Evolutionary conservation across 2,797 vertebrate genomes (phyloP).

Genomic region (Melanotaenia trifasciata): DNA sequence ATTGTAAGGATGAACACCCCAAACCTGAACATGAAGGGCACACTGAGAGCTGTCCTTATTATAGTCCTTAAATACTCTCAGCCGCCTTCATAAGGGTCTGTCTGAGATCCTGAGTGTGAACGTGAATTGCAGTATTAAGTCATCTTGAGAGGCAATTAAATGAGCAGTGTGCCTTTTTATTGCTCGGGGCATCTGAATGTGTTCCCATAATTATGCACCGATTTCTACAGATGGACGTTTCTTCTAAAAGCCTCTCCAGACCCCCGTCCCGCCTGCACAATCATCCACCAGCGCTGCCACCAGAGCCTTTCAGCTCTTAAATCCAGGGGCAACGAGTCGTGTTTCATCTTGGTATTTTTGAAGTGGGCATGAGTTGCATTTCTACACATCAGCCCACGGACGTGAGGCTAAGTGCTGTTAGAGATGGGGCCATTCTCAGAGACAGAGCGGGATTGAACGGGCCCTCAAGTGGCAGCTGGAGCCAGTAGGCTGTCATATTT

Average conservation of each 20-base stretch:
- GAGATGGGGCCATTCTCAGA: constrained; percentile 43
- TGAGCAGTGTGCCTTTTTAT: constrained; percentile 12
- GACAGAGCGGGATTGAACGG: constrained; percentile 77
- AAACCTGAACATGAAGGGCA: constrained; percentile 2
- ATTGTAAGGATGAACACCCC: constrained; percentile 12
- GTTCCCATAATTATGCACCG: constrained; percentile 13
- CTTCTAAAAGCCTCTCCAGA: constrained; percentile 17
- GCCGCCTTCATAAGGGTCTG: constrained; percentile 3
- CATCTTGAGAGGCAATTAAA: constrained; percentile 33
- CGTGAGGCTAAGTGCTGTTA: constrained; percentile 37
- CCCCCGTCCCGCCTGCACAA: not conserved
- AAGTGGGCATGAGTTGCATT: constrained; percentile 70
- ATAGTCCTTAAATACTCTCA: not conserved
- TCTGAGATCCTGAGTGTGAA: constrained; percentile 11
- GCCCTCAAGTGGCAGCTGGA: constrained; percentile 71
- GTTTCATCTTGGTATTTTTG: constrained; percentile 45
- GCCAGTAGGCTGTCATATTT: constrained; percentile 79
- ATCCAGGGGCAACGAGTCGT: not conserved
- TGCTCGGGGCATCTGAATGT: not conserved
- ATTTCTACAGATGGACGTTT: constrained; percentile 20
- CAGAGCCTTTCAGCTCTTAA: constrained; percentile 11
- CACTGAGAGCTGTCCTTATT: constrained; percentile 17
- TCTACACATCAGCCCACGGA: constrained; percentile 57
- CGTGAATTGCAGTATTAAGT: constrained; percentile 11
- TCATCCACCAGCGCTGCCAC: constrained; percentile 10